Conservation (phyloP, 2,113 vertebrate species). For the Coptodon rendalli region DNA sequence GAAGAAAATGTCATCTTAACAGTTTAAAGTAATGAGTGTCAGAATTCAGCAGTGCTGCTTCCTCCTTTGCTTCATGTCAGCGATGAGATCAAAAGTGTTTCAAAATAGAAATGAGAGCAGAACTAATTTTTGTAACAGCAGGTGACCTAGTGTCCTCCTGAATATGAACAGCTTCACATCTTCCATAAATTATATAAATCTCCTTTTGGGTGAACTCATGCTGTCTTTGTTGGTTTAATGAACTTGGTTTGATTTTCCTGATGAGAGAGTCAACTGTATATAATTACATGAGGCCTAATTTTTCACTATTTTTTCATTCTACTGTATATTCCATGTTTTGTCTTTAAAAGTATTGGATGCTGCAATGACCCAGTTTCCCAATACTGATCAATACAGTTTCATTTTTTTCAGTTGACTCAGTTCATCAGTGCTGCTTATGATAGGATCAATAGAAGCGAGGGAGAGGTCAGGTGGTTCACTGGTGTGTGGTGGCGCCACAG, state of each 20-base stretch:
- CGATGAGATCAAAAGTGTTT: neutral
- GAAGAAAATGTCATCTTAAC: neutral
- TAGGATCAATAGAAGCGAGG: slow-evolving; percentile 40
- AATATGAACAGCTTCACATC: neutral
- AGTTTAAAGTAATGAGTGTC: neutral
- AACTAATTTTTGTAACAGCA: neutral
- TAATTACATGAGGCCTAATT: neutral
- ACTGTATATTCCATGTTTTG: neutral
- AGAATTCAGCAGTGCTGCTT: neutral
- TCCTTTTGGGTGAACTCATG: neutral
- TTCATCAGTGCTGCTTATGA: slow-evolving; percentile 23
- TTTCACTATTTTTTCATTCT: neutral
- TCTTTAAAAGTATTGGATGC: neutral
- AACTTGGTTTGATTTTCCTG: neutral
- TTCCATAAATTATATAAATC: neutral
- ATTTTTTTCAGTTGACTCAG: neutral
- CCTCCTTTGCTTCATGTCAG: neutral
- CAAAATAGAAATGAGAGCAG: neutral
- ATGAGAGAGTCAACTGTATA: neutral
- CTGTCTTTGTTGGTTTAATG: neutral
- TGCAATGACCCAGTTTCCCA: slow-evolving; percentile 13
- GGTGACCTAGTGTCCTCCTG: neutral
- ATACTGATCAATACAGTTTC: slow-evolving; percentile 18
- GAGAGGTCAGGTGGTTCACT: slow-evolving; percentile 55
- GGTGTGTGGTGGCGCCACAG: slow-evolving; percentile 18